Conservation (phyloP, 1,140 invertebrate genomes). For the Aphaenogaster ashmeadi region DNA sequence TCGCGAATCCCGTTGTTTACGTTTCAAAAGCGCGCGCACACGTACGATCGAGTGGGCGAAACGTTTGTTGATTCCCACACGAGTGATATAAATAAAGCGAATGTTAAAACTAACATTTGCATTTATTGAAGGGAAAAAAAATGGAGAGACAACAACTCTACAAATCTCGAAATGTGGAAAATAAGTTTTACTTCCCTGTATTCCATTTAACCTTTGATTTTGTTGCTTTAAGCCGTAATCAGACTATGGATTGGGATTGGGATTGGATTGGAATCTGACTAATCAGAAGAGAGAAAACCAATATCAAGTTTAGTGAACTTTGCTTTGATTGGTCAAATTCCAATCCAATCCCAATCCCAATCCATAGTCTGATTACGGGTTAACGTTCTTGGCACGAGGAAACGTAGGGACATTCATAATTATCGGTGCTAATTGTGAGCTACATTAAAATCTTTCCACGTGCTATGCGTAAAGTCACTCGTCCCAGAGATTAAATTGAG, state of each 20-base stretch:
- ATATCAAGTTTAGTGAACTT: too few species aligned
- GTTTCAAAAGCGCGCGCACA: slow-evolving; percentile 12
- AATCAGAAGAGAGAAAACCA: too few species aligned
- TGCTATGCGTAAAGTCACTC: neutral
- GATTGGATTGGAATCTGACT: too few species aligned
- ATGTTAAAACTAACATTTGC: slow-evolving; percentile 17
- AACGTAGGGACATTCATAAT: neutral
- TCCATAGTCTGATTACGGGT: neutral
- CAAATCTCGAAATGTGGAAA: neutral
- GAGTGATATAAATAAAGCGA: neutral
- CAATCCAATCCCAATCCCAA: too few species aligned
- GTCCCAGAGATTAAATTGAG: neutral
- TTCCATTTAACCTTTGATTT: neutral
- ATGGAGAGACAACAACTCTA: neutral
- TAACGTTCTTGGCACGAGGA: neutral
- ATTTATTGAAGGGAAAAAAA: neutral
- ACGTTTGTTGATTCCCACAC: neutral
- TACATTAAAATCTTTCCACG: neutral
- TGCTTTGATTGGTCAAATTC: too few species aligned
- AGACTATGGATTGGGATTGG: too few species aligned
- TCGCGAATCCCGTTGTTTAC: slow-evolving; percentile 54
- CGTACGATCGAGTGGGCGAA: slow-evolving; percentile 15
- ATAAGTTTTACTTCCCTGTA: neutral
- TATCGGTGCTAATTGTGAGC: neutral
- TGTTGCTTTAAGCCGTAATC: too few species aligned